Evolutionary conservation across 2,113 vertebrate genomes (phyloP), one percentile per base, ranked within the genome.

Genomic region (Agapornis roseicollis): DNA sequence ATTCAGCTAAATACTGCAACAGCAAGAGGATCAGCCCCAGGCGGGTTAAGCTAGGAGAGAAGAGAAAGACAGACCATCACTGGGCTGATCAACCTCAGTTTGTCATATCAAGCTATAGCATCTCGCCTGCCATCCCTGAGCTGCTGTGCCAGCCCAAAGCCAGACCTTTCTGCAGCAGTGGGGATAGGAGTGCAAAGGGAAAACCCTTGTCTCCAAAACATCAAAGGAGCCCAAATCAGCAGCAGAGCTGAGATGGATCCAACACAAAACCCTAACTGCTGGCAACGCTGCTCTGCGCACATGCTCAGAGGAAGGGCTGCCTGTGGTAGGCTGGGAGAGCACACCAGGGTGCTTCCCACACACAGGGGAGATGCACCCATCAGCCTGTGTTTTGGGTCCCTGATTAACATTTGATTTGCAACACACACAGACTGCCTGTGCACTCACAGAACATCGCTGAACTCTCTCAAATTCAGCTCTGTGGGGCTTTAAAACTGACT

Each of bases 21-120:
- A 99, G 98, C 94, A 99, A 96, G 64, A 99, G 97, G 70, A 99
- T 98, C 91, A 99, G 95, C 49, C 99, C 99, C 94, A 99, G 47
- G 82, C 99, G 99, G 37, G 98, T 99, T 93, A 99, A 96, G 96
- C 99, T 99, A 61, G 61, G 33, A 85, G 49, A 25, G 17, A 81
- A 84, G 27, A 85, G 35, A 46, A 47, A 88, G 17, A 42, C 79
- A 68, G 6, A 29, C 11, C 15, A 60, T 56, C 80, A 52, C 12
- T 37, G 3, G 2, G 7, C 12, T 80, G 68, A 31, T 42, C n/a
- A 23, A 4, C 6, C 17, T 55, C 12, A 1, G 37, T 7, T 37
- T 55, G 55, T 56, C 17, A 28, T 1, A 58, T 2, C 6, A 35
- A 83, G 47, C 16, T 5, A 58, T 8, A 58, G 35, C 31, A n/a